A percentile compares a stretch with the other conserved stretches of the same genome.
These are phyloP conservation scores for Eudyptes chrysolophus DNA, from an alignment of 2,113 vertebrate species.

Conservation along the genomic window DNA sequence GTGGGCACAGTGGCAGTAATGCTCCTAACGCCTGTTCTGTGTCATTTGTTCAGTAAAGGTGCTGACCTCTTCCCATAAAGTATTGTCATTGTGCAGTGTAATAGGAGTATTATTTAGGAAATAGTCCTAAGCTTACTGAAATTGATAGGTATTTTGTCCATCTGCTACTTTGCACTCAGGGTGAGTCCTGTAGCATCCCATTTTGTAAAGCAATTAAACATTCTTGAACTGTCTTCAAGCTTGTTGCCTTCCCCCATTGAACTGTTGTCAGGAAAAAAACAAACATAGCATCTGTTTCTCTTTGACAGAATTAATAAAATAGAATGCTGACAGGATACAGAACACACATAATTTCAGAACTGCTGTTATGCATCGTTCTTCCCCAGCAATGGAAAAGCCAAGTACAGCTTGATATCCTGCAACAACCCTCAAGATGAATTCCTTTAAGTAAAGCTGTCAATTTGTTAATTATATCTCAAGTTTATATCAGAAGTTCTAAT, in stretches of 20 bases:
- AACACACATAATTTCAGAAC: background rate
- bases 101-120: background rate
- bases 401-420: background rate
- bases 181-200: background rate
- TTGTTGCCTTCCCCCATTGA: background rate
- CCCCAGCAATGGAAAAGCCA: background rate
- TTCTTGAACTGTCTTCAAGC: background rate
- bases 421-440: background rate
- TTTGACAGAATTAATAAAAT: constrained; percentile 23
- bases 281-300: constrained; percentile 1
- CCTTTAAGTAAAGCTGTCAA: background rate
- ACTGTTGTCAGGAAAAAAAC: background rate
- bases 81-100: background rate
- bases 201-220: background rate
- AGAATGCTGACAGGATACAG: background rate
- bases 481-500: background rate
- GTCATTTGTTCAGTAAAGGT: background rate
- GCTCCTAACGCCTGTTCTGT: background rate
- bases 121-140: background rate
- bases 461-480: background rate
- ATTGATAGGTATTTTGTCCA: background rate
- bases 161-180: background rate
- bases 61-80: background rate
- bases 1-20: background rate
- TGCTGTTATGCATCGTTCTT: background rate